Evolutionary conservation across 2,888 invertebrate species (phyloP).

Genomic region (Acleris literana): DNA sequence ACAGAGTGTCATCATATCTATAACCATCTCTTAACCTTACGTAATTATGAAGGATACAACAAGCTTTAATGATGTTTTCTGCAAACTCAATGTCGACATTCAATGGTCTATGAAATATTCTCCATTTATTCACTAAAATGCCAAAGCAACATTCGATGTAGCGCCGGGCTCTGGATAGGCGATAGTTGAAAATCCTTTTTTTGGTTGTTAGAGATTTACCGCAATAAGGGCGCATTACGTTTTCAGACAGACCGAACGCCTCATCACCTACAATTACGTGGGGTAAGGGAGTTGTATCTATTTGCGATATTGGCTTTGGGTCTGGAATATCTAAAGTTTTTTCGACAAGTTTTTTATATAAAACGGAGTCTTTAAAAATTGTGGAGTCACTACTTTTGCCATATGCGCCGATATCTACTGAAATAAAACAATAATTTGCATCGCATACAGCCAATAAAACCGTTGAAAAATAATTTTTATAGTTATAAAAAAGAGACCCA

Average conservation of each 20-base stretch:
- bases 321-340: too few relatives aligned
- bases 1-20: slow-evolving; percentile 11
- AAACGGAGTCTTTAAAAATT: too few relatives aligned
- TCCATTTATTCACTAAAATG: slow-evolving; percentile 29
- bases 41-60: slow-evolving; percentile 34
- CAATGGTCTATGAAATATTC: slow-evolving; percentile 25
- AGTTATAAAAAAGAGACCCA: slow-evolving; percentile 18
- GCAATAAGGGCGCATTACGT: slow-evolving; percentile 36
- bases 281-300: slow-evolving; percentile 11
- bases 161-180: slow-evolving; percentile 36
- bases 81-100: slow-evolving; percentile 32
- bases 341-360: too few relatives aligned
- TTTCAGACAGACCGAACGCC: slow-evolving; percentile 19
- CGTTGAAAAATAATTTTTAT: neutral
- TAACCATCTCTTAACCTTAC: slow-evolving; percentile 15
- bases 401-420: too few relatives aligned
- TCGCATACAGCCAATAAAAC: slow-evolving; percentile 1
- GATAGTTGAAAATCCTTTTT: slow-evolving; percentile 34
- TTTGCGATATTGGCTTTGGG: too few relatives aligned
- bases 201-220: slow-evolving; percentile 19
- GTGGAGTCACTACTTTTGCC: too few relatives aligned
- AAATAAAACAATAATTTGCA: too few relatives aligned
- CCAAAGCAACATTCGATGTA: slow-evolving; percentile 35
- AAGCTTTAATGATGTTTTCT: slow-evolving; percentile 33
- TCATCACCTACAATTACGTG: slow-evolving; percentile 32